phyloP scores from a whole-genome alignment of 2,888 invertebrate genomes.

The Hirtodrosophila duncani region DNA sequence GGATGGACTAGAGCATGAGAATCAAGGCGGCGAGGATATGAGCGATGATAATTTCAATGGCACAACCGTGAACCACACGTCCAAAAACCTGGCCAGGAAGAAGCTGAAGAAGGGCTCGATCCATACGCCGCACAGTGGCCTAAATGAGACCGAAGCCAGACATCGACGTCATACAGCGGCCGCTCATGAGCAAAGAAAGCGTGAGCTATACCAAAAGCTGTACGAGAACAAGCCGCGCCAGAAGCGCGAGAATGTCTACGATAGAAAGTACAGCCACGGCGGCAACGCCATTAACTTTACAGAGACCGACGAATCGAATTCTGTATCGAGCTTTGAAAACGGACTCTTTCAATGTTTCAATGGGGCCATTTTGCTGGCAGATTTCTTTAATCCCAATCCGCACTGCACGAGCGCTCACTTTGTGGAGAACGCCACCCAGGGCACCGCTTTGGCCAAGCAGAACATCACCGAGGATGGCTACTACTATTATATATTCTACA shows the following conservation, averaged over 20 bases:
- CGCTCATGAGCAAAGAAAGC: slow-evolving; percentile 23
- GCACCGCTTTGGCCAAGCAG: slow-evolving; percentile 81
- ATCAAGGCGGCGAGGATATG: slow-evolving; percentile 75
- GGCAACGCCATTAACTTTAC: slow-evolving; percentile 83
- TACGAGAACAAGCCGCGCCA: slow-evolving; percentile 52
- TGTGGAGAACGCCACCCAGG: slow-evolving; percentile 83
- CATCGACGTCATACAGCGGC: background rate
- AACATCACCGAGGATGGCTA: slow-evolving; percentile 88
- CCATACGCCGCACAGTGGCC: no score
- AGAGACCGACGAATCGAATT: slow-evolving; percentile 81
- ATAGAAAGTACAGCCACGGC: slow-evolving; percentile 87
- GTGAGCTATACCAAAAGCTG: slow-evolving; percentile 73
- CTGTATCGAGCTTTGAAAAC: slow-evolving; percentile 90
- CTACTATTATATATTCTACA: slow-evolving; percentile 93
- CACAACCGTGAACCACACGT: no score
- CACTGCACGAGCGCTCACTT: slow-evolving; percentile 85
- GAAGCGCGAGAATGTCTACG: slow-evolving; percentile 80
- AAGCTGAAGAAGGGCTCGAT: slow-evolving; percentile 66
- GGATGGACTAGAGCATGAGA: slow-evolving; percentile 70
- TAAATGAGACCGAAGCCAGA: slow-evolving; percentile 2
- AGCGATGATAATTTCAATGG: no score
- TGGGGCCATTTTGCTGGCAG: slow-evolving; percentile 85
- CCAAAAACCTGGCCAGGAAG: slow-evolving; percentile 31
- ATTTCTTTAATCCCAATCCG: slow-evolving; percentile 84
- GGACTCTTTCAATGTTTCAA: slow-evolving; percentile 87